These are phyloP conservation scores for Cyprinodon tularosa DNA, from an alignment of 2,113 vertebrate species.

Conservation along the genomic window DNA sequence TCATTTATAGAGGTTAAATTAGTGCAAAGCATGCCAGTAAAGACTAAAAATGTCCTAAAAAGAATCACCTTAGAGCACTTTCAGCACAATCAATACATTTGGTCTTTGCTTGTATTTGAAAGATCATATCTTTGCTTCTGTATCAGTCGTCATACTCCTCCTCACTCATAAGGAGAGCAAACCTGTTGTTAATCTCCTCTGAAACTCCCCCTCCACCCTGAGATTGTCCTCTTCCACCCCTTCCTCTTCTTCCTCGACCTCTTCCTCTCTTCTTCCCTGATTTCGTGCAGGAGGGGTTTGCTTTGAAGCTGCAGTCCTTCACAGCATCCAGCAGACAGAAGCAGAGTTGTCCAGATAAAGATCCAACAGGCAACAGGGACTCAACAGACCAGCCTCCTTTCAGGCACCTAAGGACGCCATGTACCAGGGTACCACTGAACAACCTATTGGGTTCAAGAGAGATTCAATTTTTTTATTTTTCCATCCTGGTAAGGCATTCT, in stretches of 20 bases:
- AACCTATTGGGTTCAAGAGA: conserved; percentile 75
- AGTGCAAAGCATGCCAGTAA: conserved; percentile 24
- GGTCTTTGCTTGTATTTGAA: too few relatives aligned
- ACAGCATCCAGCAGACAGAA: conserved; percentile 58
- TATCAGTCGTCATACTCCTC: conserved; percentile 51
- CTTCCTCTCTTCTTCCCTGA: conserved; percentile 41
- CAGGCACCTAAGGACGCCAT: conserved; percentile 80
- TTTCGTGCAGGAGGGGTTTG: conserved; percentile 19
- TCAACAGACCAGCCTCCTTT: conserved; percentile 72
- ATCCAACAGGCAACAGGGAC: conserved; percentile 72
- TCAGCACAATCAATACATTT: conserved; percentile 16
- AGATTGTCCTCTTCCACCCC: conserved; percentile 19
- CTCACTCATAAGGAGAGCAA: conserved; percentile 66
- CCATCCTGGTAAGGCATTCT: background rate
- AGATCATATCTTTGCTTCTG: background rate
- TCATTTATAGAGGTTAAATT: background rate
- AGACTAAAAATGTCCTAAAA: conserved; percentile 2
- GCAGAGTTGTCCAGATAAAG: conserved; percentile 80
- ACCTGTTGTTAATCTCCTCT: conserved; percentile 66
- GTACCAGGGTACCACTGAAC: conserved; percentile 88
- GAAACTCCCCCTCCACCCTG: conserved; percentile 12
- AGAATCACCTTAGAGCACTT: background rate
- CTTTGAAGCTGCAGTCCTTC: conserved; percentile 44
- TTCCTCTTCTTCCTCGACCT: conserved; percentile 30
- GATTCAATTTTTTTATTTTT: background rate